Percentiles rank a stretch among this genome's conserved stretches.
phyloP scores from a whole-genome alignment of 2,113 vertebrate species.

The Cacatua alba region DNA sequence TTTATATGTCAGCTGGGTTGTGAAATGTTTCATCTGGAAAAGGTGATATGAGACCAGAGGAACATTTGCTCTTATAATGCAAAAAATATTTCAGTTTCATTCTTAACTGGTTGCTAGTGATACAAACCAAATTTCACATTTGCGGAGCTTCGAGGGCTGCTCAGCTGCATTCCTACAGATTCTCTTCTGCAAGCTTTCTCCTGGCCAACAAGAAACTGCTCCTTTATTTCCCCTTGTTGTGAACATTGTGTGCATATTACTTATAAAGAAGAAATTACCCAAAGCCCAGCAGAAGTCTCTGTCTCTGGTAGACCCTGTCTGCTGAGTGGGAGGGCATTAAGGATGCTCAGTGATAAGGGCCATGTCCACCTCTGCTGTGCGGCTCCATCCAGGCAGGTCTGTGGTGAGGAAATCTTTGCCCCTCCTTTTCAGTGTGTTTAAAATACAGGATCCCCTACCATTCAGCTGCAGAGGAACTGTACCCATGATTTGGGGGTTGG shows the following conservation, averaged over 20 bases:
- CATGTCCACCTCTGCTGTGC: background rate
- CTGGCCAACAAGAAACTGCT: background rate
- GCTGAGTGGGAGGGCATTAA: accelerated
- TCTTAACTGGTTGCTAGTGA: constrained; percentile 13
- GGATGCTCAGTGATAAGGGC: background rate
- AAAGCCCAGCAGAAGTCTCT: background rate
- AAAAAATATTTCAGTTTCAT: constrained; percentile 45
- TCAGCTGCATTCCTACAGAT: background rate
- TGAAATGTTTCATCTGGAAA: constrained; percentile 65
- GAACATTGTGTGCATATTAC: background rate
- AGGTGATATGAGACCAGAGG: constrained; percentile 57
- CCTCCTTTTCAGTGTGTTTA: background rate
- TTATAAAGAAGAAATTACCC: accelerated
- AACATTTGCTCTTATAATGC: constrained; percentile 46
- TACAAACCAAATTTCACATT: background rate
- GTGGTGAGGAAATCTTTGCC: background rate
- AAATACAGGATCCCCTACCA: accelerated
- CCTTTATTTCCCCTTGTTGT: background rate
- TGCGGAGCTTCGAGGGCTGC: background rate
- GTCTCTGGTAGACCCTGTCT: accelerated
- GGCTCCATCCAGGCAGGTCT: background rate
- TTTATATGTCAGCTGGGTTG: constrained; percentile 44
- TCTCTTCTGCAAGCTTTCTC: background rate
- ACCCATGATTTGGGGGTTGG: background rate
- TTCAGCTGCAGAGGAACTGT: background rate